These are phyloP conservation scores for Maccullochella peelii DNA, from an alignment of 2,113 vertebrate species.

Conservation along the genomic window DNA sequence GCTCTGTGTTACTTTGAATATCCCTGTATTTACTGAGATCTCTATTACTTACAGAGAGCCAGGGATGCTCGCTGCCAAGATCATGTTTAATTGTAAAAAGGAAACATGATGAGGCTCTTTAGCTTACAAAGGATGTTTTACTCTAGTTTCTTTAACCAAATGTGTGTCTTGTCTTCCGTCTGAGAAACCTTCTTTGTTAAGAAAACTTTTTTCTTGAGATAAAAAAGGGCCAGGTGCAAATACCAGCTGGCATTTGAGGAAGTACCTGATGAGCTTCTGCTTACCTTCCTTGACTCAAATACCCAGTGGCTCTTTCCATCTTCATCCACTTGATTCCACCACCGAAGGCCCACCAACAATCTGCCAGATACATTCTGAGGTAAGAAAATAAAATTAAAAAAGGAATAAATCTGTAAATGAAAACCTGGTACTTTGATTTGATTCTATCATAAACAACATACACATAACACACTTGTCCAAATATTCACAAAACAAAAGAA, in stretches of 20 bases:
- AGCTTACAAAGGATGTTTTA: background rate
- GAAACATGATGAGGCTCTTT: background rate
- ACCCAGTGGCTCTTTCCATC: conserved; percentile 94
- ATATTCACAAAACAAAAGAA: background rate
- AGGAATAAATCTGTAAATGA: background rate
- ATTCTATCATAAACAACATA: background rate
- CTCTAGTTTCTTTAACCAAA: background rate
- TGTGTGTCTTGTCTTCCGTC: background rate
- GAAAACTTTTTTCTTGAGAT: background rate
- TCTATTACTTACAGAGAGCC: background rate
- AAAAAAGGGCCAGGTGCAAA: background rate
- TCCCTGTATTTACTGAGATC: background rate
- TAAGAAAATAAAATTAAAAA: background rate
- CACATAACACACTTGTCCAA: background rate
- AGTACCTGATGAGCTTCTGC: background rate
- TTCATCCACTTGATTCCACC: conserved; percentile 98
- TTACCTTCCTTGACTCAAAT: conserved; percentile 94
- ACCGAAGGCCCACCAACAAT: conserved; percentile 94
- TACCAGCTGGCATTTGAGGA: background rate
- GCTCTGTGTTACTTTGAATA: background rate
- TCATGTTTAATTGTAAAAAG: background rate
- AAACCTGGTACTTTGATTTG: background rate
- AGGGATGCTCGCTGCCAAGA: background rate
- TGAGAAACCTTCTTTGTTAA: background rate
- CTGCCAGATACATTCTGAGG: conserved; percentile 94